Evolutionary conservation across 2,797 vertebrate species (phyloP), one percentile per base, ranked within the genome.

Genomic region (Pampus argenteus): DNA sequence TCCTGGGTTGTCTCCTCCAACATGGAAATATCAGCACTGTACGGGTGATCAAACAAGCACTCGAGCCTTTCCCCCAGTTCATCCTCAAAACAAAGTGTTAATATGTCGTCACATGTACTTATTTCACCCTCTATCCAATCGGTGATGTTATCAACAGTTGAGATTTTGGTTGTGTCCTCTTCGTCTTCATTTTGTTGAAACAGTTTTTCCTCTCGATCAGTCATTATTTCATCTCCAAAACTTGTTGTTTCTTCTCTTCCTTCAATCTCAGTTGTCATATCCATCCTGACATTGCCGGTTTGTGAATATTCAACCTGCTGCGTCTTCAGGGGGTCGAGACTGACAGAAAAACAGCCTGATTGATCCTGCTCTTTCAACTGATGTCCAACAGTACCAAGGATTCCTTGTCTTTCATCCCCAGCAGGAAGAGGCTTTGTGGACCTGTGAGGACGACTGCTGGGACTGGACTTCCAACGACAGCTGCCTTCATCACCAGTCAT

Each of bases 381-480:
- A 55, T 69, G 55, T 69, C 58, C 71, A 52, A 51, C 52, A 54
- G 69, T 23, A 42, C 65, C 50, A 2, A 36, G 57, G 73, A 73
- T 80, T 83, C 74, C 71, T 71, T 80, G 54, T 60, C 9, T 60
- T 76, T 20, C 64, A 10, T 83, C 40, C 70, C 56, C 67, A 60
- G 77, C 58, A 79, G 87, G 47, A 76, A 66, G 61, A 64, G 44
- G 59, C 54, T 85, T 63, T 51, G 22, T 4, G 2, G 57, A 36
- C 4, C 34, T 23, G 23, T 44, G 26, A 36, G 64, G 76, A 56
- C 69, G 42, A 58, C 70, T 81, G 76, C 79, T 74, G 55, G 64
- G 78, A 73, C 71, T 62, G 50, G 67, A 70, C 84, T 86, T 78
- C 81, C 67, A 61, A 8, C 75, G 77, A 86, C 75, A 64, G 74